Percentiles rank a stretch among this genome's conserved stretches.
Conservation (phyloP, 2,888 invertebrate genomes). For the Volucella inflata region DNA sequence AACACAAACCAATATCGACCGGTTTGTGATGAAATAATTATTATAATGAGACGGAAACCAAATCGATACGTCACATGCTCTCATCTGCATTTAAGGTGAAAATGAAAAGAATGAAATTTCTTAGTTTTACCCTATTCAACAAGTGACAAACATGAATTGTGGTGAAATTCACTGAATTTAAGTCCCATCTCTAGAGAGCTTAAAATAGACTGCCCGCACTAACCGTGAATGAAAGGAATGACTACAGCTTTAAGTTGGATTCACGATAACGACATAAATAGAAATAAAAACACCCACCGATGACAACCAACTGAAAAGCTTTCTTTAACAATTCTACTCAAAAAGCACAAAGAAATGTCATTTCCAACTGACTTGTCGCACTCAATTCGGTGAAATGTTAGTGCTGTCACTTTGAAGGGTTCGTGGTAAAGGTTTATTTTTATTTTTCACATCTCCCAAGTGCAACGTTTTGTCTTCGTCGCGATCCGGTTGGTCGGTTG, state of each 20-base stretch:
- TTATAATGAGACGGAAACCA: too few species aligned
- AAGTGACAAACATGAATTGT: too few species aligned
- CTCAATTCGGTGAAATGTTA: constrained; percentile 53
- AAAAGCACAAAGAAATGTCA: constrained; percentile 31
- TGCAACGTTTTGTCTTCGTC: constrained; percentile 55
- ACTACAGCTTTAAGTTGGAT: constrained; percentile 36
- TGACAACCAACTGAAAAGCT: constrained; percentile 27
- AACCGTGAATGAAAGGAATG: constrained; percentile 3
- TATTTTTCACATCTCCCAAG: constrained; percentile 33
- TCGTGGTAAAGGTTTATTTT: constrained; percentile 45
- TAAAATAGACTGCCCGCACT: not conserved
- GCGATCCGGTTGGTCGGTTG: constrained; percentile 2
- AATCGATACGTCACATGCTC: too few species aligned
- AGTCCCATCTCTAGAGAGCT: too few species aligned
- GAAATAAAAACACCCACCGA: not conserved
- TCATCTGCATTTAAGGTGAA: too few species aligned
- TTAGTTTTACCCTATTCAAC: too few species aligned
- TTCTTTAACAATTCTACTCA: constrained; percentile 45
- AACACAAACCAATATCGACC: too few species aligned
- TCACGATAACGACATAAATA: constrained; percentile 10
- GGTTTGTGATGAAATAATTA: too few species aligned
- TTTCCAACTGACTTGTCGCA: constrained; percentile 42
- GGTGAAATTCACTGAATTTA: too few species aligned
- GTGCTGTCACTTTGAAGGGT: constrained; percentile 60
- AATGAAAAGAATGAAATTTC: too few species aligned